Base-by-base conservation (phyloP, 1,140 invertebrate species). In the Camponotus pennsylvanicus region DNA sequence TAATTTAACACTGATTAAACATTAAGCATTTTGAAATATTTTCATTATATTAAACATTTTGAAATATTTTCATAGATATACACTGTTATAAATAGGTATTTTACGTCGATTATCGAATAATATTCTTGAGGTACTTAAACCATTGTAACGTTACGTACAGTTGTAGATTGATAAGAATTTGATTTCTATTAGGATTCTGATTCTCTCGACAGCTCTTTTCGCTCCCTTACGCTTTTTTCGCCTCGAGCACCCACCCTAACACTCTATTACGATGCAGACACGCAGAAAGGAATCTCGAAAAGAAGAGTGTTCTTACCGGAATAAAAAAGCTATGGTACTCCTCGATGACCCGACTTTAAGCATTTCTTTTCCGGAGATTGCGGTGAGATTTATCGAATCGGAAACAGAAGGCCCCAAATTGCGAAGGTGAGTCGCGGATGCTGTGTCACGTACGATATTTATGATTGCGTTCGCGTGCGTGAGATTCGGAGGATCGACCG, bases 391-490 rank as follows among this genome's bases (percentile, higher is more conserved):
- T 82, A 86, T 70, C 77, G 84, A 70, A 52, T 52, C 57, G 64
- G 37, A 86, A 80, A 86, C 80, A 42, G 84, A 52, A 63, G 42
- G 61, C 82, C 76, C 32, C 49, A 61, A 80, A 82, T 82, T 82
- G 66, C 76, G 77, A 42, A 55, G 42, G 27, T 45, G 64, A 84
- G 49, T 70, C 49, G 45, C 40, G 32, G 15, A 34, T 21, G 64
- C 45, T 73, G 67, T 75, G 59, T 66, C 82, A 78, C 82, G 57
- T 78, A 63, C 78, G 76, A 82, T 86, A 86, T 86, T 86, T 86
- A 86, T 78, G 77, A 78, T 76, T 59, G 82, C 73, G 45, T 67
- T 76, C 80, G 70, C 32, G 67, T 78, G 49, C 75, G 52, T 55
- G 49, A 76, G 57, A 64, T 15, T 18, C 70, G 32, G 4, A 40